Conservation (phyloP, 2,888 invertebrate species). For the Zygothrica quintamaculata region DNA sequence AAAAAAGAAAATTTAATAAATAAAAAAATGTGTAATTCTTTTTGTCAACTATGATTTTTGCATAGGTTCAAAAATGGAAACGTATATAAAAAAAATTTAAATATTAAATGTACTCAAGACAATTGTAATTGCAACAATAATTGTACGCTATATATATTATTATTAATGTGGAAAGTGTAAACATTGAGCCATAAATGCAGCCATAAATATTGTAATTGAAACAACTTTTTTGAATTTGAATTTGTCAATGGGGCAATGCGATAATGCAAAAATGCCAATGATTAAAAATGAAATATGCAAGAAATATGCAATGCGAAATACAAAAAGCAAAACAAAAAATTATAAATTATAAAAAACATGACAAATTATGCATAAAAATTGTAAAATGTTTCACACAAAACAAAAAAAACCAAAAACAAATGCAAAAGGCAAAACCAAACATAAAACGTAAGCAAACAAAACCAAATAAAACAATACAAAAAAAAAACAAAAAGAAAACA, state of each 20-base stretch:
- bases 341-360: conserved; percentile 36
- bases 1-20: conserved; percentile 30
- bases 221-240: conserved; percentile 22
- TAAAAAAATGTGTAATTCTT: conserved; percentile 66
- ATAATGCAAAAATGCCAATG: conserved; percentile 5
- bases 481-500: conserved; percentile 48
- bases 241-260: conserved; percentile 20
- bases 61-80: conserved; percentile 65
- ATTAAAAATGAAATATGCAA: conserved; percentile 4
- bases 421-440: conserved; percentile 4
- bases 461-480: conserved; percentile 62
- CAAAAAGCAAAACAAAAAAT: conserved; percentile 21
- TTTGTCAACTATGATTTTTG: conserved; percentile 76
- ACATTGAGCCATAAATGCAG: conserved; percentile 47
- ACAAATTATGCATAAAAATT: conserved; percentile 58
- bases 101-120: conserved; percentile 84
- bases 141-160: conserved; percentile 83
- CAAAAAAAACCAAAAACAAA: conserved; percentile 26
- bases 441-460: conserved; percentile 12
- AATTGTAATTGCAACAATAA: conserved; percentile 84
- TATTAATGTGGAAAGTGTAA: conserved; percentile 63
- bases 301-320: conserved; percentile 3
- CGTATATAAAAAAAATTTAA: conserved; percentile 68
- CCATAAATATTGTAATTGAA: conserved; percentile 29
- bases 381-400: conserved; percentile 80